These are phyloP conservation scores for Rutpela maculata DNA, from an alignment of 2,888 invertebrate species.

Conservation along the genomic window DNA sequence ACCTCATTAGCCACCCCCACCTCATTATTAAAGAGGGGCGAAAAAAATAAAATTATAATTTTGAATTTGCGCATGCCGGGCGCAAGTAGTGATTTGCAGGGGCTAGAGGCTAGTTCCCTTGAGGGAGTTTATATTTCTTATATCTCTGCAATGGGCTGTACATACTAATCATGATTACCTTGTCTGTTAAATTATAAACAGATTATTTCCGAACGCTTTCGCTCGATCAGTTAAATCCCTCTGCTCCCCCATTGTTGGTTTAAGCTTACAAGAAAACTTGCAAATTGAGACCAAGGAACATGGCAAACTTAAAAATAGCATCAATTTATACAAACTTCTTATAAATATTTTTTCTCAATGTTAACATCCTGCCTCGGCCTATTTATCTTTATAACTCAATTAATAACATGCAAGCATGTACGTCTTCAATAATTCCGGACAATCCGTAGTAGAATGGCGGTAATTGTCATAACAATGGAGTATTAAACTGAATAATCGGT, in stretches of 20 bases:
- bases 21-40: no score
- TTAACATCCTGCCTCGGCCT: constrained; percentile 27
- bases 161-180: background rate
- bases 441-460: constrained; percentile 16
- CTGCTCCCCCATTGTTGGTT: constrained; percentile 10
- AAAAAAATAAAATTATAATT: no score
- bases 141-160: no score
- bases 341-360: constrained; percentile 26
- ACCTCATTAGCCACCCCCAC: no score
- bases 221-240: background rate
- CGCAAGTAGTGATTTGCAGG: no score
- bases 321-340: constrained; percentile 17
- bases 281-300: background rate
- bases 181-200: background rate
- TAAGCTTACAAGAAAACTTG: background rate
- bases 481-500: constrained; percentile 25
- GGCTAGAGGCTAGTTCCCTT: no score
- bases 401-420: constrained; percentile 17
- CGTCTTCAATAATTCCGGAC: constrained; percentile 18
- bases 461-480: constrained; percentile 35
- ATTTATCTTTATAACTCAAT: constrained; percentile 34
- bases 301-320: constrained; percentile 18
- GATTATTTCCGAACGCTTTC: background rate
- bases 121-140: no score
- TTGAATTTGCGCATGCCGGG: no score